phyloP scores from a whole-genome alignment of 2,113 vertebrate species.

The Petrocephalus microphthalmus region DNA sequence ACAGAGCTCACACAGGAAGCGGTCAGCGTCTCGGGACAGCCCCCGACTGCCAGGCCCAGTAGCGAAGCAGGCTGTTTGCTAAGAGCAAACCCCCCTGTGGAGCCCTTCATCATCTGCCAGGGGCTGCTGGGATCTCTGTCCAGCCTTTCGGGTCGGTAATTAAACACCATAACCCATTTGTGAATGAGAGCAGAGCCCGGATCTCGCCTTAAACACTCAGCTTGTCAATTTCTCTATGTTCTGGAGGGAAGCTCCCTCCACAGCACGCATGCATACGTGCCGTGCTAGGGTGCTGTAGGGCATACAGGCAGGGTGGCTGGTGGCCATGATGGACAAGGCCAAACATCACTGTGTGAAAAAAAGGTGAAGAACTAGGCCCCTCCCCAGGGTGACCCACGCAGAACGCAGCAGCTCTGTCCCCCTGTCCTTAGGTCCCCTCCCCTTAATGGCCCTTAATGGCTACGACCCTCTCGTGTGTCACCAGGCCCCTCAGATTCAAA shows the following conservation, averaged over 20 bases:
- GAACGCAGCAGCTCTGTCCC: too few relatives aligned
- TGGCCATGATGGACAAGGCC: not conserved
- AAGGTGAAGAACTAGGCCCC: not conserved
- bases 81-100: not conserved
- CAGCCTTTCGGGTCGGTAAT: not conserved
- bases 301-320: not conserved
- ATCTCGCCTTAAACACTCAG: not conserved
- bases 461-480: not conserved
- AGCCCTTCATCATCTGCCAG: not conserved
- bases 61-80: not conserved
- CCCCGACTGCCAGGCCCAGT: not conserved
- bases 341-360: not conserved
- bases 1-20: not conserved
- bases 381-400: not conserved
- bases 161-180: not conserved
- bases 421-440: not conserved
- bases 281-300: not conserved
- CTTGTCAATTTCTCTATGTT: not conserved
- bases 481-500: not conserved
- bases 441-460: not conserved
- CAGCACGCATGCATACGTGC: not conserved
- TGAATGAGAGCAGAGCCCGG: not conserved
- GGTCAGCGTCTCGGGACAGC: not conserved
- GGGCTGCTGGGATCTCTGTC: not conserved
- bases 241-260: not conserved